Percentiles rank a stretch among this genome's conserved stretches.
Evolutionary conservation across 1,140 invertebrate species (phyloP).

Genomic region (Euwallacea fornicatus): DNA sequence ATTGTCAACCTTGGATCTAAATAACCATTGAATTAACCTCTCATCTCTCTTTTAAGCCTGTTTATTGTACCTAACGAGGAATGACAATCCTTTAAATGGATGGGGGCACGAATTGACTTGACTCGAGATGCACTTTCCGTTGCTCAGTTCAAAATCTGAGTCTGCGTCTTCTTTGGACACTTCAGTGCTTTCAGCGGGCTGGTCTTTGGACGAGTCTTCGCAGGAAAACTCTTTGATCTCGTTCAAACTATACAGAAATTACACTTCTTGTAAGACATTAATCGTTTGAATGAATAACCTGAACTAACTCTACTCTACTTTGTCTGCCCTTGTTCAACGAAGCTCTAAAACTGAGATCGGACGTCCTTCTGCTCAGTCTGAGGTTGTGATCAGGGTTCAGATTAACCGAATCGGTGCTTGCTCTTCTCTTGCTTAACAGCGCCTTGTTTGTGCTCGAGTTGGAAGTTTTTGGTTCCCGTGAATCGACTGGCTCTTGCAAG

Average conservation of each 20-base stretch:
- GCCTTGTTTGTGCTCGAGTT: constrained; percentile 27
- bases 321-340: constrained; percentile 43
- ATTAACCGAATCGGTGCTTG: constrained; percentile 49
- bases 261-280: constrained; percentile 41
- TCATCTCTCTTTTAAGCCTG: background rate
- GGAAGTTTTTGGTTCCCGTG: constrained; percentile 26
- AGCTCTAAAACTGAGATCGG: constrained; percentile 45
- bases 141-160: constrained; percentile 15
- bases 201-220: constrained; percentile 34
- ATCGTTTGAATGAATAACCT: background rate
- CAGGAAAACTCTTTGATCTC: constrained; percentile 50
- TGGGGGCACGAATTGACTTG: background rate
- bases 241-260: constrained; percentile 42
- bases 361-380: constrained; percentile 47
- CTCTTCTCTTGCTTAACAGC: constrained; percentile 44
- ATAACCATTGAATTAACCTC: constrained; percentile 27
- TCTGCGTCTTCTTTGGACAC: constrained; percentile 21
- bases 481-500: constrained; percentile 44
- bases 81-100: too few species aligned
- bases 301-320: constrained; percentile 49
- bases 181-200: constrained; percentile 1
- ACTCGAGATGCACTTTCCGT: too few species aligned
- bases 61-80: too few species aligned
- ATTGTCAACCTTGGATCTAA: constrained; percentile 40
- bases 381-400: constrained; percentile 19